These are phyloP conservation scores for Hydraecia micacea DNA, from an alignment of 2,888 invertebrate genomes.

Conservation along the genomic window DNA sequence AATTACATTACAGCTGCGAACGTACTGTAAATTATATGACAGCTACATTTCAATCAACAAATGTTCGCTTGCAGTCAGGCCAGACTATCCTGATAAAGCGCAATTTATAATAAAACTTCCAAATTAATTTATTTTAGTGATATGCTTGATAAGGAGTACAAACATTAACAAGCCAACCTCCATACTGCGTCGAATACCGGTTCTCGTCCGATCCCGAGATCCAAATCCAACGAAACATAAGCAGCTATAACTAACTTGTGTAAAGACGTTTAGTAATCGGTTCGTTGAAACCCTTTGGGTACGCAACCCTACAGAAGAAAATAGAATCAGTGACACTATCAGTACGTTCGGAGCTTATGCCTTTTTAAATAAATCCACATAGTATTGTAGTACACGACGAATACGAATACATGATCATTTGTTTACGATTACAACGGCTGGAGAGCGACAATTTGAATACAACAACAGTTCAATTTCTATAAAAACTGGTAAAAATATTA, in stretches of 20 bases:
- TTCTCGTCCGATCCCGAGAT: not conserved
- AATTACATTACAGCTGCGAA: conserved; percentile 21
- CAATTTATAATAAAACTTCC: not conserved
- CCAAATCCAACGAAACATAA: not conserved
- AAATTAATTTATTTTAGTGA: not conserved
- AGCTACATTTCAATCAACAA: not conserved
- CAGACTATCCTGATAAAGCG: conserved; percentile 12
- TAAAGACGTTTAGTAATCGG: not conserved
- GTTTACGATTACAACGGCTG: conserved; percentile 9
- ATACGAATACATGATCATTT: conserved; percentile 25
- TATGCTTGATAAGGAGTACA: not conserved
- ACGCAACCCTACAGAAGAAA: not conserved
- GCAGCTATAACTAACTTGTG: not conserved
- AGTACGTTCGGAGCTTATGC: not conserved
- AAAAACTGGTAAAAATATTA: conserved; percentile 59
- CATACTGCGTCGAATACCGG: not conserved
- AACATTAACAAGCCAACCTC: not conserved
- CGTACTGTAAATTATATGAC: conserved; percentile 20
- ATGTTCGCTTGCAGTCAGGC: conserved; percentile 20
- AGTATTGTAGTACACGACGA: conserved; percentile 7
- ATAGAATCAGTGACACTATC: not conserved
- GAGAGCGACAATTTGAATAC: conserved; percentile 31
- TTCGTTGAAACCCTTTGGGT: not conserved
- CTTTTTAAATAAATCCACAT: conserved; percentile 20
- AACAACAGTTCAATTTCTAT: conserved; percentile 51